Evolutionary conservation across 2,113 vertebrate genomes (phyloP), one percentile per base, ranked within the genome.

Genomic region (Sphaerodactylus townsendi): DNA sequence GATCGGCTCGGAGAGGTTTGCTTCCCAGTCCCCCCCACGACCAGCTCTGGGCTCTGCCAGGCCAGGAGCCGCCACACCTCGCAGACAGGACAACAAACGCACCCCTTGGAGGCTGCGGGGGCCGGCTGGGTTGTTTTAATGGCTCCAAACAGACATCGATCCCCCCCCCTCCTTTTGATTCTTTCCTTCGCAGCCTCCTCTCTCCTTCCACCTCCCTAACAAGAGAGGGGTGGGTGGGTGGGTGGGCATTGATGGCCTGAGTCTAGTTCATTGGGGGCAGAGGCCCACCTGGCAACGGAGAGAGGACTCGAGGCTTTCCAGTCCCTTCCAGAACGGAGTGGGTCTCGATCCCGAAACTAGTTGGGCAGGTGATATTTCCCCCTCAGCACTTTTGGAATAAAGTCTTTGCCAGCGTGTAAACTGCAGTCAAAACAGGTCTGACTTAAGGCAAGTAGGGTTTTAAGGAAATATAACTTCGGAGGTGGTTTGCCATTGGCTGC

Each of bases 1-100:
- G 90, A 97, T 97, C 97, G 95, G 96, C 92, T 44, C 81, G 90
- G 93, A 94, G 96, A 96, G 95, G 92, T 95, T 96, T 94, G 92
- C 91, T 94, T 91, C 93, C 90, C 92, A 94, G 94, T 95, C 95
- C 81, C 87, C 23, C 56, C 50, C 14, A 5, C 50, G 86, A 90
- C 94, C 93, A 87, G 83, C 93, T 74, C 82, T 91, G 83, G 85
- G 93, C 92, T 94, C 92, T 93, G 92, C 93, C 68, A 53, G 80
- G 94, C 92, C 92, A 78, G 91, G 92, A 95, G 93, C 92, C 93
- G 91, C 91, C 15, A 86, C 92, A 80, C 87, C 81, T 94, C 91
- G 78, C 95, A 93, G 96, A 94, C 94, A 85, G 93, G 91, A 89
- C 94, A n/a, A 92, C 95, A 95, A 94, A 95, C 93, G 94, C 91